These are phyloP conservation scores for Nomada flava DNA, from an alignment of 2,888 invertebrate genomes.

Conservation along the genomic window DNA sequence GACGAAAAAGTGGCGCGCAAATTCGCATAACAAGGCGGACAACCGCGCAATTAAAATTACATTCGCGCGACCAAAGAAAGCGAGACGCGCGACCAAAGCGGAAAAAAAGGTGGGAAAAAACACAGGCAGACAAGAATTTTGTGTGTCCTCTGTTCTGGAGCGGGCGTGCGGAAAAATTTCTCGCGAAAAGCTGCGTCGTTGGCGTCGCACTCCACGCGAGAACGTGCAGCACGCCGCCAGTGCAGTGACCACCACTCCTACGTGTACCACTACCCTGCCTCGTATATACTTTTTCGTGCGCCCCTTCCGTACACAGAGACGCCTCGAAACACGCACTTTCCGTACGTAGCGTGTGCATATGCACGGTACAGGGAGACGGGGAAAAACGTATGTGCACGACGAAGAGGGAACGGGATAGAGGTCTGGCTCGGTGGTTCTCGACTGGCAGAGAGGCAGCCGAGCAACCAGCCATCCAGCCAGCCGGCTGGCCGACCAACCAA, in stretches of 20 bases:
- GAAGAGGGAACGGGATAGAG: background rate
- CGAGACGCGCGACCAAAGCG: constrained; percentile 41
- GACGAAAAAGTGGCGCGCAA: constrained; percentile 48
- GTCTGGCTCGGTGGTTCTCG: constrained; percentile 28
- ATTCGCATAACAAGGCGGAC: constrained; percentile 61
- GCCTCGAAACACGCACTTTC: constrained; percentile 56
- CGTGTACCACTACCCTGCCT: constrained; percentile 15
- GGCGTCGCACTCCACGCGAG: background rate
- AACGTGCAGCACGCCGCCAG: constrained; percentile 1
- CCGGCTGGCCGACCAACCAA: constrained; percentile 66
- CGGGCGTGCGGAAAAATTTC: constrained; percentile 37
- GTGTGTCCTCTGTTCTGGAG: background rate
- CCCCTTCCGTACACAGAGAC: constrained; percentile 45
- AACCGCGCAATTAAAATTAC: constrained; percentile 65
- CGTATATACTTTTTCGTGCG: constrained; percentile 22
- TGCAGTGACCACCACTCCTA: constrained; percentile 1
- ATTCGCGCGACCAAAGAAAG: constrained; percentile 43
- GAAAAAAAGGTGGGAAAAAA: background rate
- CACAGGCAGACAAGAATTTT: constrained; percentile 38
- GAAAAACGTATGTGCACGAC: background rate
- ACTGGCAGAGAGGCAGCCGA: constrained; percentile 51
- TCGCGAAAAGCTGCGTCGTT: constrained; percentile 21
- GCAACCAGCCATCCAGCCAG: constrained; percentile 46
- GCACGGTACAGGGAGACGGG: background rate
- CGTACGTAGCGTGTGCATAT: constrained; percentile 48